These are phyloP conservation scores for Aix galericulata DNA, from an alignment of 2,113 vertebrate genomes.

Conservation along the genomic window DNA sequence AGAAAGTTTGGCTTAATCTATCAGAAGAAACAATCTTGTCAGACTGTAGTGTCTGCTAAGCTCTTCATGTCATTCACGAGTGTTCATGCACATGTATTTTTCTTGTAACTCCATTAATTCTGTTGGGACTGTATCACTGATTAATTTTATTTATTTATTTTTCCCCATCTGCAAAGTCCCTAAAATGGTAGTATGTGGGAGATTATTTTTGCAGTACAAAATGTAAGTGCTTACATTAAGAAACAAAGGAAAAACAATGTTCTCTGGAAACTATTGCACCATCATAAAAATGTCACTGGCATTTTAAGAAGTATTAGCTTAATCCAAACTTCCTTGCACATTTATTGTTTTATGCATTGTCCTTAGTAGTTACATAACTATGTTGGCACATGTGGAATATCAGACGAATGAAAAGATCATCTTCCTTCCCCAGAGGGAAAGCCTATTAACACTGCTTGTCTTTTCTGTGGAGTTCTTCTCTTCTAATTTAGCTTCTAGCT, in stretches of 20 bases:
- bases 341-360: not conserved
- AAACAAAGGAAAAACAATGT: not conserved
- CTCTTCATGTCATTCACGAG: not conserved
- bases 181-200: not conserved
- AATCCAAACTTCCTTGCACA: not conserved
- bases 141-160: not conserved
- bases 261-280: not conserved
- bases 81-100: not conserved
- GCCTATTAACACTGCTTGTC: not conserved
- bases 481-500: conserved; percentile 24
- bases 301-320: not conserved
- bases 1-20: not conserved
- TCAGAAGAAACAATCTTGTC: not conserved
- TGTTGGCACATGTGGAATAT: not conserved
- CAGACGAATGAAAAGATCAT: not conserved
- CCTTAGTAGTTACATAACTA: not conserved
- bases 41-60: not conserved
- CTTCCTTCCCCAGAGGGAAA: not conserved
- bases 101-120: not conserved
- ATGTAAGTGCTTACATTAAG: not conserved
- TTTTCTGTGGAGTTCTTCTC: not conserved
- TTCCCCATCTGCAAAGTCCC: not conserved
- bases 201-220: not conserved
- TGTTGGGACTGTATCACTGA: not conserved
- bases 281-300: not conserved